These are phyloP conservation scores for Oryzias dopingdopingensis DNA, from an alignment of 2,797 vertebrate species.

Conservation along the genomic window DNA sequence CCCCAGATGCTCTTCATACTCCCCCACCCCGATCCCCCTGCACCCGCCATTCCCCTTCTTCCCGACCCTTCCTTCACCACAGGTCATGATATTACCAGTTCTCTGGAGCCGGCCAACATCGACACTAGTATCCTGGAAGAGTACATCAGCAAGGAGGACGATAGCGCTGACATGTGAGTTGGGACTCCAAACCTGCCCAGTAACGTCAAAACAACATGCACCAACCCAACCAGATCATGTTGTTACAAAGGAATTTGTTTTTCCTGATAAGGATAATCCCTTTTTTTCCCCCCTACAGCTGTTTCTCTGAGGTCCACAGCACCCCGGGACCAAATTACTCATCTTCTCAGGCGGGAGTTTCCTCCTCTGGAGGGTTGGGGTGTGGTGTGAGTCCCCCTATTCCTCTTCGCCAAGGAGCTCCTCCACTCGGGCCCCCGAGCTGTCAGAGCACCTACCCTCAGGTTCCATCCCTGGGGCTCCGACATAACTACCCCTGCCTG, in stretches of 20 bases:
- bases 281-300: constrained; percentile 62
- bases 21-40: constrained; percentile 24
- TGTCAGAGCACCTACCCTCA: constrained; percentile 77
- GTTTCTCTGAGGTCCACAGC: constrained; percentile 83
- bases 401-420: constrained; percentile 73
- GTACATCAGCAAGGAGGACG: constrained; percentile 99
- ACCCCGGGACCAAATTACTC: constrained; percentile 78
- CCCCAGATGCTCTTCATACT: constrained; percentile 64
- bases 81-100: constrained; percentile 98
- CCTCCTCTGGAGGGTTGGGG: constrained; percentile 78
- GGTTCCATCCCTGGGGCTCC: constrained; percentile 82
- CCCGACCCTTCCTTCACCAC: constrained; percentile 50
- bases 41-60: constrained; percentile 30
- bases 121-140: constrained; percentile 99
- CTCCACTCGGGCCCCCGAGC: constrained; percentile 65
- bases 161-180: constrained; percentile 96
- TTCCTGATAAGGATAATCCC: constrained; percentile 66
- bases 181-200: constrained; percentile 44
- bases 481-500: constrained; percentile 85
- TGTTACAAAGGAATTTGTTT: constrained; percentile 72
- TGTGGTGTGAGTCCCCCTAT: constrained; percentile 81
- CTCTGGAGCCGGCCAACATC: constrained; percentile 96
- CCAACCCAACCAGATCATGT: constrained; percentile 58
- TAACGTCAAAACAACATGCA: constrained; percentile 65
- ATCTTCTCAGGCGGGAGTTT: constrained; percentile 85